Conservation (phyloP, 1,140 invertebrate genomes). For the Neodiprion virginianus region DNA sequence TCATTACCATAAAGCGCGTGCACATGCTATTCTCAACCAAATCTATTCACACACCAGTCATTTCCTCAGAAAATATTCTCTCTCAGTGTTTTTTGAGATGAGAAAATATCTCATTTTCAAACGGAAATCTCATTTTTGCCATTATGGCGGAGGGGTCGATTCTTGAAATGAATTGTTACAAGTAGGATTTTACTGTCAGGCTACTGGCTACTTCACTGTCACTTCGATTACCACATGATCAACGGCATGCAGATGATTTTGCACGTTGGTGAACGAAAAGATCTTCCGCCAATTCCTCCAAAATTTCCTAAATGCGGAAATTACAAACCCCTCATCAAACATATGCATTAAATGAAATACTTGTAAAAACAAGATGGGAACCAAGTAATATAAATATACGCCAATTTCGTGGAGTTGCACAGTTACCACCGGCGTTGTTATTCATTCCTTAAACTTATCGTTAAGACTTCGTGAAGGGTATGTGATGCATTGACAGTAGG, state of each 20-base stretch:
- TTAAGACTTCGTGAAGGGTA: background rate
- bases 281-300: constrained; percentile 54
- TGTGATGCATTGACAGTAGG: too few species aligned
- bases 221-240: constrained; percentile 61
- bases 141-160: background rate
- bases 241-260: constrained; percentile 63
- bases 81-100: too few species aligned
- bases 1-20: background rate
- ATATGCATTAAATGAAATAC: background rate
- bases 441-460: background rate
- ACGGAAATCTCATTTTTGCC: background rate
- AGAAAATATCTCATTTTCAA: too few species aligned
- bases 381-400: constrained; percentile 3
- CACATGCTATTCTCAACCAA: too few species aligned
- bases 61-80: too few species aligned
- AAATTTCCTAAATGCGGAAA: constrained; percentile 59
- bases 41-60: too few species aligned
- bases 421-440: background rate
- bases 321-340: constrained; percentile 10
- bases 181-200: constrained; percentile 36
- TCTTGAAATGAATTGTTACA: background rate
- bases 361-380: constrained; percentile 7
- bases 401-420: background rate
- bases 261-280: constrained; percentile 53
- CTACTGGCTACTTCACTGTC: constrained; percentile 65